Conservation (phyloP, 2,888 invertebrate genomes). For the Cosmia pyralina region DNA sequence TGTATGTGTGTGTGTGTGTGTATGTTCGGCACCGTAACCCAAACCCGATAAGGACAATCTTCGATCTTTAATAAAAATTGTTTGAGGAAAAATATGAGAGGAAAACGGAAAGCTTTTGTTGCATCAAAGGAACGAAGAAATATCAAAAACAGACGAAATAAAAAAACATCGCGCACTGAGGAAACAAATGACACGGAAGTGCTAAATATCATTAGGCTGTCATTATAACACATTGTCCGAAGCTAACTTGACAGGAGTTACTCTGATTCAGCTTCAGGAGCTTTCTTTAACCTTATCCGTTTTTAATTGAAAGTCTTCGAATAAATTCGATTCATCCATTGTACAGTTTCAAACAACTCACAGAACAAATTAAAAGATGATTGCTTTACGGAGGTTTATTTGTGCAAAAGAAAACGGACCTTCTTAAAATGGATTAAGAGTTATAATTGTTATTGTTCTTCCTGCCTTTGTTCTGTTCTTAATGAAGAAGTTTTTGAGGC, state of each 20-base stretch:
- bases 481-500: slow-evolving; percentile 50
- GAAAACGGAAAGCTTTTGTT: slow-evolving; percentile 22
- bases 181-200: neutral
- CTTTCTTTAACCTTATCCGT: slow-evolving; percentile 30
- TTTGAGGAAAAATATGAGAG: slow-evolving; percentile 26
- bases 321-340: slow-evolving; percentile 55
- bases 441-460: slow-evolving; percentile 25
- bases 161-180: neutral
- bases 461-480: slow-evolving; percentile 38
- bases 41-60: slow-evolving; percentile 38
- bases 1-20: slow-evolving; percentile 1
- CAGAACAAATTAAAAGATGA: slow-evolving; percentile 63
- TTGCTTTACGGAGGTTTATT: slow-evolving; percentile 30
- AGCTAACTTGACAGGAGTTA: slow-evolving; percentile 12
- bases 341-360: slow-evolving; percentile 53
- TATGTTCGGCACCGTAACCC: neutral
- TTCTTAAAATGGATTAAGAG: slow-evolving; percentile 34
- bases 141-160: neutral
- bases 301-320: slow-evolving; percentile 52
- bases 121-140: slow-evolving; percentile 29
- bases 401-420: slow-evolving; percentile 35
- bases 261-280: slow-evolving; percentile 17
- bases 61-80: slow-evolving; percentile 43
- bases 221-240: slow-evolving; percentile 1
- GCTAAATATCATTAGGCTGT: neutral